Evolutionary conservation across 2,888 invertebrate species (phyloP).

Genomic region (Dugesia japonica): DNA sequence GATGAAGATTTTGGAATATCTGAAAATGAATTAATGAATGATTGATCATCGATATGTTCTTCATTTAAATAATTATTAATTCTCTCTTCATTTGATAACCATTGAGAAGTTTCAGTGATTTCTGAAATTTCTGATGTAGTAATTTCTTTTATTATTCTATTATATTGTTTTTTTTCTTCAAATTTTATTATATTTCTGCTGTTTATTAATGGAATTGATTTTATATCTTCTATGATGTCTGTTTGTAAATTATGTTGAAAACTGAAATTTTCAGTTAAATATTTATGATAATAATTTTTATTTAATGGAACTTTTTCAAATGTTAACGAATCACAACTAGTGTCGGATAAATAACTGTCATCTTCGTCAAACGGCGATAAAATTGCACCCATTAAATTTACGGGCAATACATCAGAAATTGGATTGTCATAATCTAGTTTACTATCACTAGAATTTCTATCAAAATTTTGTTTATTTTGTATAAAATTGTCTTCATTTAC

Average conservation of each 20-base stretch:
- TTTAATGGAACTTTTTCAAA: not conserved
- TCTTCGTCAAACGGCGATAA: not conserved
- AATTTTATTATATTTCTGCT: not conserved
- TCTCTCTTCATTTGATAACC: not conserved
- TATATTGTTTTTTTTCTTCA: not conserved
- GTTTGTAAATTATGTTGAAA: not conserved
- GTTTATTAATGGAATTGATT: not conserved
- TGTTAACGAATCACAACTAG: not conserved
- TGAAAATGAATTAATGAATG: slow-evolving; percentile 7
- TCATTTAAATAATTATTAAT: not conserved
- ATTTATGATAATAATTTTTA: not conserved
- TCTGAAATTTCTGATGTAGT: not conserved
- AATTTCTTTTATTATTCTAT: not conserved
- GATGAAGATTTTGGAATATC: not conserved
- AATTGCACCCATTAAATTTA: not conserved
- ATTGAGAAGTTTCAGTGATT: not conserved
- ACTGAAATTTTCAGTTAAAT: not conserved
- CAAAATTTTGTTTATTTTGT: not conserved
- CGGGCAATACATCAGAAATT: not conserved
- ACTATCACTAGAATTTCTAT: not conserved
- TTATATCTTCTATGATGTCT: not conserved
- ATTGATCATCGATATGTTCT: not conserved
- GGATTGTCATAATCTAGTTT: not conserved
- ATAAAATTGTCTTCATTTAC: no score
- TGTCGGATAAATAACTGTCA: not conserved